Evolutionary conservation across 2,797 vertebrate genomes (phyloP).

Genomic region (Heteromormyrus szaboi): DNA sequence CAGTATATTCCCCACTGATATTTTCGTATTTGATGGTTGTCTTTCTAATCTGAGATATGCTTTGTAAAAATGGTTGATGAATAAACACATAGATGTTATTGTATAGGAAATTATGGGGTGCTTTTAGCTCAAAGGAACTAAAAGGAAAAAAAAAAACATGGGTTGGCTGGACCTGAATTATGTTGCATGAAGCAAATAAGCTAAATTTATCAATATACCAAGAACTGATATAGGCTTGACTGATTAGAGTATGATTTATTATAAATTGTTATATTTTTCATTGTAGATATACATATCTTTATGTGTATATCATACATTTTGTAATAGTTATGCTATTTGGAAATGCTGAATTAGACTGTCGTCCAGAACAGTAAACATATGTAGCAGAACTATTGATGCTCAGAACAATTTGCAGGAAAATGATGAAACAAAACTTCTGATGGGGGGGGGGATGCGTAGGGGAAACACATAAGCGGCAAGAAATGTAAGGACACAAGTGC

Average conservation of each 20-base stretch:
- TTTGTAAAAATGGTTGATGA: background rate
- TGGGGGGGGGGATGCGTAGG: constrained; percentile 19
- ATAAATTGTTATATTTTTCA: background rate
- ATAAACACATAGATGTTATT: background rate
- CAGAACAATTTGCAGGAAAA: background rate
- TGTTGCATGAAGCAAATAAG: background rate
- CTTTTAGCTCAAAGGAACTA: background rate
- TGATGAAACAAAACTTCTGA: background rate
- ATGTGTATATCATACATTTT: background rate
- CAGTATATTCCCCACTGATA: background rate
- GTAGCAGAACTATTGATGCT: background rate
- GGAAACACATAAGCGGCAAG: constrained; percentile 35
- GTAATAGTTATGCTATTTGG: background rate
- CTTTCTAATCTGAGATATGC: background rate
- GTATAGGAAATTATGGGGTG: background rate
- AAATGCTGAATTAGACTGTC: background rate
- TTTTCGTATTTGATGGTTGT: background rate
- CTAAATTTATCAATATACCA: background rate
- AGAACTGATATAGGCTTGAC: background rate
- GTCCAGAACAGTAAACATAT: background rate
- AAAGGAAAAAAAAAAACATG: background rate
- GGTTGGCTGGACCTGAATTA: background rate
- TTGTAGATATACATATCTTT: background rate
- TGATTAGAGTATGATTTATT: background rate
- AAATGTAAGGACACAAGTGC: constrained; percentile 27